Base-by-base conservation (phyloP, 2,797 vertebrate species). In the Sebastes jordani region DNA sequence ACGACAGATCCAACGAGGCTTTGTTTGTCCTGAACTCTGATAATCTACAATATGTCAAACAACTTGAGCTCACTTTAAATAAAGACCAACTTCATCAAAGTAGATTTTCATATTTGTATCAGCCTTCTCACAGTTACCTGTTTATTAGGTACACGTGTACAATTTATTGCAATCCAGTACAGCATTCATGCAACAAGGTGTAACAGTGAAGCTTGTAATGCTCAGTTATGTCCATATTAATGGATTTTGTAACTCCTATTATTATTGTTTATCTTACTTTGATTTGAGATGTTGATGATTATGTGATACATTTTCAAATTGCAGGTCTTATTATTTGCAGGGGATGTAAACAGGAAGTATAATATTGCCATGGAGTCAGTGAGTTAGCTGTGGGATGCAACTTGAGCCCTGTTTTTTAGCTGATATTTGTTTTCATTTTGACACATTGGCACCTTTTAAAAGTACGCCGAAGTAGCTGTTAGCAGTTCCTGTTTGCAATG, bases 81-180 rank as follows among this genome's bases (percentile, higher is more conserved):
- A 90, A 87, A 89, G 73, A 85, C 55, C 22, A 76, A 71, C 55
- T 65, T 81, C 76, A 82, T 81, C 55, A 68, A 60, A 34, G n/a
- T 25, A 16, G 13, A 11, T n/a, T 49, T 29, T 34, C 42, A 46
- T 34, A 49, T 49, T 18, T 18, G 0, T 20, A 49, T 49, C 46
- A 49, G 46, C 46, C 46, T 20, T 49, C 46, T 49, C 46, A 49
- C 46, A 49, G 18, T 49, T 49, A 20, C 46, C 46, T 49, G 46
- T 49, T 49, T 49, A 49, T 49, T 49, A 49, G 1, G 1, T 46
- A 2, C 42, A 18, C 0, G 3, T 49, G 16, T 49, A 20, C 16
- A 49, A 18, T 49, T 49, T 49, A 0, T 49, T 49, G 0, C 46
- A 49, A 49, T 52, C 18, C 49, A 52, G 49, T 52, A 52, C 49